Evolutionary conservation across 2,113 vertebrate genomes (phyloP).

Genomic region (Todiramphus chloris): DNA sequence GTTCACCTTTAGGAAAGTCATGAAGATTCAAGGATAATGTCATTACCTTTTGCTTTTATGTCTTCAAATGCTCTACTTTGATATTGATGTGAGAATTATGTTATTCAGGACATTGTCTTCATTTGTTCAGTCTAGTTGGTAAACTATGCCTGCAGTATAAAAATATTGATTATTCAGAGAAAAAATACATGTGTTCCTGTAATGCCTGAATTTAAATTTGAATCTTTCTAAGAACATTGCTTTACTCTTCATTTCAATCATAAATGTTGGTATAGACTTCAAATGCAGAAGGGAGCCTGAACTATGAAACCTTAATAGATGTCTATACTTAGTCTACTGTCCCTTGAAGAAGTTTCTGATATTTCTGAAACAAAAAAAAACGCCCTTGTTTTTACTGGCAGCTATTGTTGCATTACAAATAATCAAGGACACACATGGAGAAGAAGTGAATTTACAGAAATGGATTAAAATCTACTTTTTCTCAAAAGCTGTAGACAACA

Average conservation of each 20-base stretch:
- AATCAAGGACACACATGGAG: background rate
- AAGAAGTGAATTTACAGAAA: background rate
- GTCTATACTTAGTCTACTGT: background rate
- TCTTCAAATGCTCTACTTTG: background rate
- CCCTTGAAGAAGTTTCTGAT: background rate
- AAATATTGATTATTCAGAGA: background rate
- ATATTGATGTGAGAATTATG: background rate
- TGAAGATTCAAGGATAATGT: slow-evolving; percentile 57
- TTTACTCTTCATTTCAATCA: background rate
- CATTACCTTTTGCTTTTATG: slow-evolving; percentile 18
- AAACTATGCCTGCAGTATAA: background rate
- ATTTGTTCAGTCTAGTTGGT: background rate
- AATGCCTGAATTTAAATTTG: background rate
- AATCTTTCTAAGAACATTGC: background rate
- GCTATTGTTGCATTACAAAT: background rate
- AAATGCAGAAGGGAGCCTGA: background rate
- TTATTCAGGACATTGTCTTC: background rate
- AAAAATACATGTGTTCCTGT: background rate
- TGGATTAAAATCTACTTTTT: background rate
- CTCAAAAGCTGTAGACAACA: background rate
- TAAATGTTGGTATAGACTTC: background rate
- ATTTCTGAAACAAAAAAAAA: background rate
- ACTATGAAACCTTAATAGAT: background rate
- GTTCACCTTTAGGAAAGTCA: slow-evolving; percentile 54
- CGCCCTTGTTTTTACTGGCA: background rate